Evolutionary conservation across 1,140 invertebrate genomes (phyloP), one percentile per base, ranked within the genome.

Genomic region (Samia ricini): DNA sequence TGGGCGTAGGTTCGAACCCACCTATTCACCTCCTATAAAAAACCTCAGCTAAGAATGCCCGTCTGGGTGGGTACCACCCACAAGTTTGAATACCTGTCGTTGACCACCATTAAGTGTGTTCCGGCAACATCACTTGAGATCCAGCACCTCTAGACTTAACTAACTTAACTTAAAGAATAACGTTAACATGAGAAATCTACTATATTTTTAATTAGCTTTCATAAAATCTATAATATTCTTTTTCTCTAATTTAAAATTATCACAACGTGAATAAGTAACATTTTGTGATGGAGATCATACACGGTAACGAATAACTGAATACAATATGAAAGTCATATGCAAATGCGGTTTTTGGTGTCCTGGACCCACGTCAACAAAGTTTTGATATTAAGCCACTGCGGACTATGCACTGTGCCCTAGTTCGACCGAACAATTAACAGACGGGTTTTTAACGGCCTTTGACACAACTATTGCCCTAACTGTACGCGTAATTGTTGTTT

Each of bases 311-410:
- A 4, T n/a, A 49, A 58, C 60, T 50, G 33, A 52, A 63, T 66
- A 57, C 24, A 52, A 64, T 54, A 57, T 52, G 23, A 64, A 71
- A 71, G 56, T 66, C 50, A 55, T 18, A 60, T 64, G 64, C 66
- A 69, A 72, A 75, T 74, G 66, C 59, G 65, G 64, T 70, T 77
- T 69, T 64, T 66, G 61, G 67, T 50, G 29, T 55, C 51, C 56
- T 66, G 61, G 51, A 76, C 73, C 73, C 71, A 72, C 62, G 69
- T 76, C 73, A 78, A 65, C 64, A 66, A 74, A 73, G 54, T 73
- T 69, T 64, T 60, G 63, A 68, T 71, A 77, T 70, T 70, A 74
- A 74, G 67, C 72, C 59, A 70, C 61, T 71, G 67, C 70, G 49
- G 49, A 69, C 48, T 71, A 67, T 71, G 71, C 50, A 50, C 63